These are phyloP conservation scores for Etia nguti DNA, from an alignment of 2,113 vertebrate species.

Conservation along the genomic window DNA sequence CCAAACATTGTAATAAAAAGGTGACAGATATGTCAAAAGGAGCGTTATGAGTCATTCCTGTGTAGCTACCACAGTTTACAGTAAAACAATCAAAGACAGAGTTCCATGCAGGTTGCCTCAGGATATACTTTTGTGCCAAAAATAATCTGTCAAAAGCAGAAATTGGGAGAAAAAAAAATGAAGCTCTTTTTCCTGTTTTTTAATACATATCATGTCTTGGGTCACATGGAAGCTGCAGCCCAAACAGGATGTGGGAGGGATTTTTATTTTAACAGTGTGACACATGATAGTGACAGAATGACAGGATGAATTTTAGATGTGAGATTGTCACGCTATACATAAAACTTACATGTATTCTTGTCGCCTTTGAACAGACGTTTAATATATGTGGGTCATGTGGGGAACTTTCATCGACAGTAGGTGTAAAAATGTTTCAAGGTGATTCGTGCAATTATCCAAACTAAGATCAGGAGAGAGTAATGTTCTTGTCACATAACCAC, in stretches of 20 bases:
- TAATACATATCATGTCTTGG: background rate
- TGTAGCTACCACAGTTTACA: background rate
- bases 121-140: background rate
- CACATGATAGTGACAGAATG: background rate
- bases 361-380: background rate
- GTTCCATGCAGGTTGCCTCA: background rate
- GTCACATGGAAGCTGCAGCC: conserved; percentile 2
- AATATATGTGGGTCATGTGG: background rate
- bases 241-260: background rate
- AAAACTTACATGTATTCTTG: background rate
- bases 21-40: background rate
- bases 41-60: background rate
- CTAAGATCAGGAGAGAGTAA: background rate
- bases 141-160: background rate
- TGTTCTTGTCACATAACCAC: background rate
- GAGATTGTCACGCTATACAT: background rate
- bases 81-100: background rate
- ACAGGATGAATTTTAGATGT: background rate
- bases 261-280: background rate
- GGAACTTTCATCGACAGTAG: background rate
- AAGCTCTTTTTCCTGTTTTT: background rate
- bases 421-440: background rate
- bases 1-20: background rate
- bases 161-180: background rate
- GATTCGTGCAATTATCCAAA: background rate